Base-by-base conservation (phyloP, 1,140 invertebrate species). In the Bathynomus jamesi region DNA sequence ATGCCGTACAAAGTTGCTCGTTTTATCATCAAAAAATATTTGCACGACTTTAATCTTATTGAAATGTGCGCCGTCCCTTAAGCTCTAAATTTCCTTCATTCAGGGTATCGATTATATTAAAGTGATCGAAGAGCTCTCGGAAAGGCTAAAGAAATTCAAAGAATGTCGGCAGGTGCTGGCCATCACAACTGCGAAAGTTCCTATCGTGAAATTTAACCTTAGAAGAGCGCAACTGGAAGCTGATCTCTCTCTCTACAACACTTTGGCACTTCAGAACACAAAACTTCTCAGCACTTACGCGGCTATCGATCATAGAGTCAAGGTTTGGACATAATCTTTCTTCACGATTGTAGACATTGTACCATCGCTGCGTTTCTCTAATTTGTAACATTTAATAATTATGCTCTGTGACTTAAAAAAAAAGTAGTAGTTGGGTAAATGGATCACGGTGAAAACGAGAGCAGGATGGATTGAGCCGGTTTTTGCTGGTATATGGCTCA, bases 181-280 rank as follows among this genome's bases (percentile, higher is more conserved):
- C 40, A 87, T 88, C 28, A 82, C 85, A 3, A 85, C 85, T 53
- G 87, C 87, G 25, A 88, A 88, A 81, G 87, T 89, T n/a, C 87
- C 87, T 10, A 88, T 89, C 70, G 83, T 89, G 4, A 88, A 88
- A 79, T 87, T 87, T 79, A 80, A 77, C 67, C 83, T 87, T 73
- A 70, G 77, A 21, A 70, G 78, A n/a, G 79, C 80, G 29, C 78
- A 80, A 28, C 72, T 87, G 28, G 86, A 88, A 75, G 85, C 85
- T 25, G 87, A 89, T 79, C 87, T 89, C 67, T 87, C 86, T 79
- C 78, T 88, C 10, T 87, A 87, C 76, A 88, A 89, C 79, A 83
- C 81, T 11, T 79, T 89, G 70, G 87, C 85, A 3, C 79, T 84
- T 74, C 81, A 84, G 31, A 89, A 89, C 79, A 88, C 87, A 0